Evolutionary conservation across 2,797 vertebrate species (phyloP).

Genomic region (Cottoperca gobio): DNA sequence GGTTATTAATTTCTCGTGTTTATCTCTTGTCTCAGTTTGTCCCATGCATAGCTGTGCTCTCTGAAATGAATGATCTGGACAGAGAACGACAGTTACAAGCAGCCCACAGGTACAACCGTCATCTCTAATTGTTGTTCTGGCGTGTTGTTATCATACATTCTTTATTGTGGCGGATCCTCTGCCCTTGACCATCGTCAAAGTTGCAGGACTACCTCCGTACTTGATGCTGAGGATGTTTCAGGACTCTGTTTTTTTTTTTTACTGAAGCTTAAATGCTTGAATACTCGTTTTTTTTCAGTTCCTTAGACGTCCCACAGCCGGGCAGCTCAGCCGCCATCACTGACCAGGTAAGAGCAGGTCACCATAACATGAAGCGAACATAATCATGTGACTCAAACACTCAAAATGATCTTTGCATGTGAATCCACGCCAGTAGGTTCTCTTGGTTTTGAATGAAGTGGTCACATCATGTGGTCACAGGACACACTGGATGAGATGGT

Average conservation of each 20-base stretch:
- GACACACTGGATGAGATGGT: background rate
- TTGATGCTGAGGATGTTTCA: background rate
- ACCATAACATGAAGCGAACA: background rate
- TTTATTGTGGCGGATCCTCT: background rate
- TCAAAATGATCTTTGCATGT: background rate
- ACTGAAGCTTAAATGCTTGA: background rate
- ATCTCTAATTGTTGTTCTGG: background rate
- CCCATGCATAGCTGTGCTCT: slow-evolving; percentile 81
- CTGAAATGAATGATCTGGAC: slow-evolving; percentile 78
- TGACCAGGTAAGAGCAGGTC: slow-evolving; percentile 59
- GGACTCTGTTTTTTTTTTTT: background rate
- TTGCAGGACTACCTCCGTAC: background rate
- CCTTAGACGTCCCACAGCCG: slow-evolving; percentile 7
- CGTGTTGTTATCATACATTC: background rate
- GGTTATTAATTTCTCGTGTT: slow-evolving; percentile 28
- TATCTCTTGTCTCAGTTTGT: slow-evolving; percentile 69
- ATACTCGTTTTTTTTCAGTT: slow-evolving; percentile 42
- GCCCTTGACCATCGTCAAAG: no score
- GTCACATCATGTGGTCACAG: slow-evolving; percentile 31
- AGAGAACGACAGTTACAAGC: slow-evolving; percentile 66
- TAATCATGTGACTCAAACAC: background rate
- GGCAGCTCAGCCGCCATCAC: background rate
- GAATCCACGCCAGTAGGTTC: background rate
- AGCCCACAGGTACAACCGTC: slow-evolving; percentile 62
- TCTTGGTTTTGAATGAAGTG: slow-evolving; percentile 3